Conservation (phyloP, 2,113 vertebrate species). For the Alethe diademata region DNA sequence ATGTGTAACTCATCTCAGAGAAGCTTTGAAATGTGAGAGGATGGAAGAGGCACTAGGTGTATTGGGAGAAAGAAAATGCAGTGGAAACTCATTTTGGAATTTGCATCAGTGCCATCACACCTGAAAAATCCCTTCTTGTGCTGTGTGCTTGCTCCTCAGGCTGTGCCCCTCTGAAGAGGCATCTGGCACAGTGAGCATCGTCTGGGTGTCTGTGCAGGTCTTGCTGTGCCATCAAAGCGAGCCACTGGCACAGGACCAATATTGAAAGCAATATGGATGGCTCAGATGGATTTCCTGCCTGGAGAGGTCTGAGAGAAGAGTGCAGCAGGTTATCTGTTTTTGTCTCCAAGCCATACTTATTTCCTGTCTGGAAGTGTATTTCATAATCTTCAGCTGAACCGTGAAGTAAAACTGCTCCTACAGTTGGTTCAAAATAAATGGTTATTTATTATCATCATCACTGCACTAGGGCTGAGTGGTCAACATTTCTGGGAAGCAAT, state of each 20-base stretch:
- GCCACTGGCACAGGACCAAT: rapidly evolving
- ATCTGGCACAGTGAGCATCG: rapidly evolving
- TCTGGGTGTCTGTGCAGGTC: background rate
- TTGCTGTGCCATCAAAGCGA: rapidly evolving
- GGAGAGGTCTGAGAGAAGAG: background rate
- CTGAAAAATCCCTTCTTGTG: background rate
- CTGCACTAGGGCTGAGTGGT: background rate
- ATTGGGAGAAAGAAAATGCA: background rate
- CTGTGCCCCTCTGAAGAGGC: background rate
- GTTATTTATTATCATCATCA: background rate
- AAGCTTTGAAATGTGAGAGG: background rate
- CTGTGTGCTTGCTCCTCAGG: background rate
- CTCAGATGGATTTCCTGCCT: background rate
- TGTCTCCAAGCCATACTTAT: background rate
- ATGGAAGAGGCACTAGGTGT: background rate
- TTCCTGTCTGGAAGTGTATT: background rate
- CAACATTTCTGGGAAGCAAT: background rate
- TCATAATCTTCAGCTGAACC: background rate
- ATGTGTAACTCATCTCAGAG: background rate
- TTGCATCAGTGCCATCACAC: background rate
- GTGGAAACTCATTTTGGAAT: background rate
- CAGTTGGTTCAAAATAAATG: background rate
- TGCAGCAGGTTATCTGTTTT: background rate
- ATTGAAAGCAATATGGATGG: background rate
- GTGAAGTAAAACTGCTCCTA: background rate